These are phyloP conservation scores for Sarcophilus harrisii DNA, from an alignment of 2,797 vertebrate genomes.

Conservation along the genomic window DNA sequence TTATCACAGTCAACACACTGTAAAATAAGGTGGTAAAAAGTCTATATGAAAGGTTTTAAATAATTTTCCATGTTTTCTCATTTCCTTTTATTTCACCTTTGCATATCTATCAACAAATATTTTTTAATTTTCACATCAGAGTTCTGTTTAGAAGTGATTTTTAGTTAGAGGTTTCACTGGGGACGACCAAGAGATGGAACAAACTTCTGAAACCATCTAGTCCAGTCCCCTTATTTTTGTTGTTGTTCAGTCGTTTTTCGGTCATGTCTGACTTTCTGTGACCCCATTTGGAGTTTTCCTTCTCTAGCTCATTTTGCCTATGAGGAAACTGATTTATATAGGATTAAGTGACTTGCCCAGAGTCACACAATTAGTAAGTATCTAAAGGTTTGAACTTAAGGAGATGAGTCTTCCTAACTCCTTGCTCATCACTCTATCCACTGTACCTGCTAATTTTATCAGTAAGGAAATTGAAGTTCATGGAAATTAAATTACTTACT, in stretches of 20 bases:
- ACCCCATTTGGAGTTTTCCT: background rate
- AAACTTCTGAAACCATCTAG: background rate
- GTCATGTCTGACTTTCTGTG: background rate
- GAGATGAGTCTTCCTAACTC: background rate
- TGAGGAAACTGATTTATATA: background rate
- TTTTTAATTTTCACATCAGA: conserved; percentile 64
- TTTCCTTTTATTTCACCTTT: conserved; percentile 26
- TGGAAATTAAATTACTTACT: background rate
- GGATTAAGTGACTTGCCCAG: background rate
- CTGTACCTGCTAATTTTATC: background rate
- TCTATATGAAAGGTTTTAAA: background rate
- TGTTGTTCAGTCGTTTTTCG: background rate
- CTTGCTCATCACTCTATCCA: background rate
- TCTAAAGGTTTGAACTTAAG: background rate
- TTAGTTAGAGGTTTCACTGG: background rate
- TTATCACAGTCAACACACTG: background rate
- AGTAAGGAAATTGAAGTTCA: background rate
- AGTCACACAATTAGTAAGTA: background rate
- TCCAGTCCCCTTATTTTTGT: background rate
- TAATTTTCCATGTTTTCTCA: background rate
- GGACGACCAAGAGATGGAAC: background rate
- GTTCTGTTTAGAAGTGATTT: background rate
- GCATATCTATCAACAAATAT: conserved; percentile 36
- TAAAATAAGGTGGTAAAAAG: background rate
- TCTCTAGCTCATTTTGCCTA: background rate